Conservation (phyloP, 2,113 vertebrate species). For the Oncorhynchus nerka region DNA sequence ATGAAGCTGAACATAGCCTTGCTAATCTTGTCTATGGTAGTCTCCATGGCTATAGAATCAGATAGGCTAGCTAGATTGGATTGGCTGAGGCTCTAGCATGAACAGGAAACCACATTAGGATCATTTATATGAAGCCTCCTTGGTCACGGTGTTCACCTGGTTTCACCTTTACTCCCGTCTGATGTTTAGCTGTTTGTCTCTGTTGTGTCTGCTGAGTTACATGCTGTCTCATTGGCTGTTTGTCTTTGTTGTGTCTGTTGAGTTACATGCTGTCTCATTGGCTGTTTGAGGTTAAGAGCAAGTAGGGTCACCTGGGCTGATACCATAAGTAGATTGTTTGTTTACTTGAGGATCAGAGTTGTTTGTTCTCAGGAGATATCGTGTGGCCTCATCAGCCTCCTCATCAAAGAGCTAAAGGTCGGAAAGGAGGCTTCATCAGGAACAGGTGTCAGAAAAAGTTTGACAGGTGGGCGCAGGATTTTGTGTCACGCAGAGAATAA, state of each 20-base stretch:
- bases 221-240: neutral
- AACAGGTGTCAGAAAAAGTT: neutral
- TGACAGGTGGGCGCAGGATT: neutral
- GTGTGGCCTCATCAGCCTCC: no score
- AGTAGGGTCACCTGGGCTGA: neutral
- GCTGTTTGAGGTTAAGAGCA: neutral
- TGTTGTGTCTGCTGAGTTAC: no score
- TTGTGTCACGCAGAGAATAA: constrained; percentile 17
- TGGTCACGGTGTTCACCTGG: no score
- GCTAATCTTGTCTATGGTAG: no score
- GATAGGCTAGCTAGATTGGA: no score
- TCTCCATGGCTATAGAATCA: no score
- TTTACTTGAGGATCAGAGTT: neutral
- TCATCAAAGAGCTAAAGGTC: neutral
- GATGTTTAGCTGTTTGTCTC: no score
- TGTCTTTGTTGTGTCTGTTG: no score
- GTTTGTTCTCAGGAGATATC: neutral
- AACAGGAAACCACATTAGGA: no score
- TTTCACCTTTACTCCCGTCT: no score
- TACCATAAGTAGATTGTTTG: neutral
- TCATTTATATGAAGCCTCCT: no score
- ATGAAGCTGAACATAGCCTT: neutral
- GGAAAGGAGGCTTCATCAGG: constrained; percentile 12
- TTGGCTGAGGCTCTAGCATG: no score
- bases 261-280: neutral